Evolutionary conservation across 2,888 invertebrate species (phyloP).

Genomic region (Parnassius mnemosyne): DNA sequence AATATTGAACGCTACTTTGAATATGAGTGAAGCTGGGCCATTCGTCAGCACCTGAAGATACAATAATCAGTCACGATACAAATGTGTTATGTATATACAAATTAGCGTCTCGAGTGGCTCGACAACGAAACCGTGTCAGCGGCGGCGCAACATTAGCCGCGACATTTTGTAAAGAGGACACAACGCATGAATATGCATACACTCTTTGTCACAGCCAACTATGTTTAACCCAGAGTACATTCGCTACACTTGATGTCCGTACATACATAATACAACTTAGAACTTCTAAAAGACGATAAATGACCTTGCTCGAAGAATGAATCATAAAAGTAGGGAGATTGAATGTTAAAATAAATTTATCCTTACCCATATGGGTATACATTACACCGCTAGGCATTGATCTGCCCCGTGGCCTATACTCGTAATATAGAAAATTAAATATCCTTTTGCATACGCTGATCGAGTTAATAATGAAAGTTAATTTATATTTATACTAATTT

Average conservation of each 20-base stretch:
- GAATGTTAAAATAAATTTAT: no score
- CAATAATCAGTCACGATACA: slow-evolving; percentile 20
- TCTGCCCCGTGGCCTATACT: no score
- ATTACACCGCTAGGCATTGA: no score
- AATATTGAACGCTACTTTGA: slow-evolving; percentile 21
- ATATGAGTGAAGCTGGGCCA: slow-evolving; percentile 21
- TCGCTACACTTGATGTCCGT: slow-evolving; percentile 45
- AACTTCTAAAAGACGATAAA: background rate
- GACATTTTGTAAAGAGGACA: slow-evolving; percentile 58
- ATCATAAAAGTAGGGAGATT: no score
- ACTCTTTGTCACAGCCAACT: slow-evolving; percentile 59
- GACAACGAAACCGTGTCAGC: slow-evolving; percentile 53
- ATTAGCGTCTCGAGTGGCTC: slow-evolving; percentile 51
- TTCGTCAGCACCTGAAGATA: slow-evolving; percentile 13
- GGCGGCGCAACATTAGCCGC: slow-evolving; percentile 43
- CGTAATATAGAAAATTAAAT: no score
- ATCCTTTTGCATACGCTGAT: no score
- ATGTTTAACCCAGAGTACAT: slow-evolving; percentile 51
- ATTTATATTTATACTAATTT: no score
- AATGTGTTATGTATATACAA: slow-evolving; percentile 38
- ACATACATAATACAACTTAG: slow-evolving; percentile 28
- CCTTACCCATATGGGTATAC: no score
- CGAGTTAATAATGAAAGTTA: no score
- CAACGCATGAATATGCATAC: slow-evolving; percentile 67
- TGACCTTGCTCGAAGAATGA: no score